Percentiles rank a stretch among this genome's conserved stretches.
Conservation (phyloP, 2,797 vertebrate species). For the Australoheros facetus region DNA sequence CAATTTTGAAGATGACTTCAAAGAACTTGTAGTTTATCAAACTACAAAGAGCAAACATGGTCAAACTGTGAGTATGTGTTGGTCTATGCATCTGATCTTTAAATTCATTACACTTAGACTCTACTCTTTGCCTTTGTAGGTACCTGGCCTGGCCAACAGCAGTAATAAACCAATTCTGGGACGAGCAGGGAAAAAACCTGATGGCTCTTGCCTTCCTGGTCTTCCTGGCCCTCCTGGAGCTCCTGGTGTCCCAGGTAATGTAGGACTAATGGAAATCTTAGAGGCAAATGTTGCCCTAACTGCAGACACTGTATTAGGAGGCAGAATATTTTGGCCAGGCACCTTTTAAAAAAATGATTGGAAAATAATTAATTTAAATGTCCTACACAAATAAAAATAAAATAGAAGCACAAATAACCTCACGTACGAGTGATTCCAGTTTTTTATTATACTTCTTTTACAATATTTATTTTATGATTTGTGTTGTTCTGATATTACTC, state of each 20-base stretch:
- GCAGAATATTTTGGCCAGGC: neutral
- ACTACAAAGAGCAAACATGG: neutral
- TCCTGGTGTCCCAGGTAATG: constrained; percentile 81
- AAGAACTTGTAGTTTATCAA: neutral
- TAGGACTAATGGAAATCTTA: neutral
- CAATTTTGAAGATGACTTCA: neutral
- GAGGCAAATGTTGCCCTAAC: neutral
- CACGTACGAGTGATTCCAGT: neutral
- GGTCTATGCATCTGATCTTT: neutral
- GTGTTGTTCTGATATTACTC: neutral
- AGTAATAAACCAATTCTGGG: constrained; percentile 74
- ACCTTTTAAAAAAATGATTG: neutral
- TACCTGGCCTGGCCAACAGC: constrained; percentile 73
- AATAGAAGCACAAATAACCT: neutral
- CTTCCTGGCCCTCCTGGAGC: constrained; percentile 74
- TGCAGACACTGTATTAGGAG: neutral
- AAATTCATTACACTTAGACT: neutral
- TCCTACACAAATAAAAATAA: neutral
- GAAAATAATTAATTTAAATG: neutral
- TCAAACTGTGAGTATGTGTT: neutral
- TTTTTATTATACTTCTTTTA: neutral
- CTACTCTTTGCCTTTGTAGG: constrained; percentile 50
- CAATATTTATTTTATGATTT: neutral
- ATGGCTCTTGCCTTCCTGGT: constrained; percentile 58
- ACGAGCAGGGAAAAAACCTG: constrained; percentile 69